Percentiles rank a stretch among this genome's conserved stretches.
phyloP scores from a whole-genome alignment of 2,797 vertebrate species.

The Telmatherina bonti region DNA sequence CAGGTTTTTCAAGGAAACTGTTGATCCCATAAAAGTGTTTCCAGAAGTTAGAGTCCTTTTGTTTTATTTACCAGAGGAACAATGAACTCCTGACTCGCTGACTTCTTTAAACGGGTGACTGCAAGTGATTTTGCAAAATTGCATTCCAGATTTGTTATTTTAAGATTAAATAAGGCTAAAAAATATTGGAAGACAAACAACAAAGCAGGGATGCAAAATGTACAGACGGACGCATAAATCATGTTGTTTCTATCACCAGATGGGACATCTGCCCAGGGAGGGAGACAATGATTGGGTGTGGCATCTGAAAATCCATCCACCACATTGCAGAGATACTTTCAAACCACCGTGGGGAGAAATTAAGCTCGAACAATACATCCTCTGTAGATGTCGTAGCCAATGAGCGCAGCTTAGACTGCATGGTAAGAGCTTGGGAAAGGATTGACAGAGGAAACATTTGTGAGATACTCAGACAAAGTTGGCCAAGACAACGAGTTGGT shows the following conservation, averaged over 20 bases:
- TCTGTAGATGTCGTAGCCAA: slow-evolving; percentile 1
- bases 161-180: background rate
- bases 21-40: background rate
- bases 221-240: background rate
- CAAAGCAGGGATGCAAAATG: background rate
- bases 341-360: slow-evolving; percentile 11
- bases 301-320: background rate
- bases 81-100: background rate
- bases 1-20: slow-evolving; percentile 7
- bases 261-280: background rate
- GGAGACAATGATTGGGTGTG: slow-evolving; percentile 12
- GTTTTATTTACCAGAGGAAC: background rate
- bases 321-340: slow-evolving; percentile 36
- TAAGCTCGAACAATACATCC: slow-evolving; percentile 6
- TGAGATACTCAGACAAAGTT: too few relatives aligned
- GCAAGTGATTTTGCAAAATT: background rate
- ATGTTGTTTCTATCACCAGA: background rate
- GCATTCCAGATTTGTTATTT: background rate
- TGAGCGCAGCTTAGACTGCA: slow-evolving; percentile 6
- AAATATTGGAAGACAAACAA: background rate
- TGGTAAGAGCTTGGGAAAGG: too few relatives aligned
- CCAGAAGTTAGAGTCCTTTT: background rate
- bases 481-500: background rate
- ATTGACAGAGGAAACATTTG: too few relatives aligned
- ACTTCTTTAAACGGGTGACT: background rate